Conservation (phyloP, 2,113 vertebrate genomes). For the Regulus satrapa region DNA sequence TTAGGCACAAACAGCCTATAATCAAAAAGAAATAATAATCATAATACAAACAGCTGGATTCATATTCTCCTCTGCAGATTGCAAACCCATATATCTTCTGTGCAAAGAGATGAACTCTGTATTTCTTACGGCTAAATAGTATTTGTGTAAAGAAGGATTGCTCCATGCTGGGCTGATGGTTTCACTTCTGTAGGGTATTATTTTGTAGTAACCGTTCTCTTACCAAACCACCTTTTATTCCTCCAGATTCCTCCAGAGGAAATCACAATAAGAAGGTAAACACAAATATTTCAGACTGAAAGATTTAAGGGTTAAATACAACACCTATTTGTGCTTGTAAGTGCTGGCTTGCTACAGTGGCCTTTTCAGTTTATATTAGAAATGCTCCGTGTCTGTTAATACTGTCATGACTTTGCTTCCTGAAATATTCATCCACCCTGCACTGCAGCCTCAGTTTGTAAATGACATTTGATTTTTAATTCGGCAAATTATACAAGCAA, state of each 20-base stretch:
- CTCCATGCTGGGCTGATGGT: not conserved
- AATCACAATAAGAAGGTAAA: not conserved
- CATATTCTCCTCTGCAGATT: not conserved
- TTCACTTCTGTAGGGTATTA: not conserved
- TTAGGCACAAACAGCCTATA: not conserved
- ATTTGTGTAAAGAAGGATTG: not conserved
- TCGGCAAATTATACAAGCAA: not conserved
- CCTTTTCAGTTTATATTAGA: not conserved
- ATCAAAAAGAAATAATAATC: not conserved
- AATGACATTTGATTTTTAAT: not conserved
- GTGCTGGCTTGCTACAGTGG: not conserved
- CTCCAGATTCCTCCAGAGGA: not conserved
- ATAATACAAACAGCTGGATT: not conserved
- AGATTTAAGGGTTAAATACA: not conserved
- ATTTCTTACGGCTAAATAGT: not conserved
- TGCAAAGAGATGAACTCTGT: not conserved
- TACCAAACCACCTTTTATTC: not conserved
- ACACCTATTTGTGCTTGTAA: not conserved
- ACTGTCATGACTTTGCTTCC: not conserved
- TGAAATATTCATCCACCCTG: not conserved
- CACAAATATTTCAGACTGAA: not conserved
- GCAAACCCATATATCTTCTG: not conserved
- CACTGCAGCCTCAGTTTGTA: not conserved
- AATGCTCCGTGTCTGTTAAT: not conserved
- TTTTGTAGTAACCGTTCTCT: not conserved